phyloP scores from a whole-genome alignment of 2,888 invertebrate species.

The Osedax fenrisi region DNA sequence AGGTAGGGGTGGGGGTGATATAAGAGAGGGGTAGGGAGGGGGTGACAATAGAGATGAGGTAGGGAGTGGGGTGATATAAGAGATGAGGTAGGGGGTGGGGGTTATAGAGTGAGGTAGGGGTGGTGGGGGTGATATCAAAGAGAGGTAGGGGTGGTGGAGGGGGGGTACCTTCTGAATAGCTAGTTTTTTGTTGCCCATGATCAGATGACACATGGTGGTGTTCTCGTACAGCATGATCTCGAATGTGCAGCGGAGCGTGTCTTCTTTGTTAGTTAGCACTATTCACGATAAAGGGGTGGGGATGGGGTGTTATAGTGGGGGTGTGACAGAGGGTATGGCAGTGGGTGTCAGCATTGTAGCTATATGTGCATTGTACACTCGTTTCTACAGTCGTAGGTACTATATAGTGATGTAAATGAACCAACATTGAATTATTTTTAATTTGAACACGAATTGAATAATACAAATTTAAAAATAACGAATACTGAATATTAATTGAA shows the following conservation, averaged over 20 bases:
- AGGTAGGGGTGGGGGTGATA: background rate
- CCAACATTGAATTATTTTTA: no score
- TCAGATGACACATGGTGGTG: conserved; percentile 87
- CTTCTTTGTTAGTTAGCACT: no score
- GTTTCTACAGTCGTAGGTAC: no score
- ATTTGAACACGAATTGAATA: no score
- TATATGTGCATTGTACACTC: no score
- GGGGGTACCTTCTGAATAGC: conserved; percentile 60
- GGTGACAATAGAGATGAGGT: background rate
- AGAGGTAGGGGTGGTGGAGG: background rate
- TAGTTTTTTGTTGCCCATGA: conserved; percentile 85
- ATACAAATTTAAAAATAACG: no score
- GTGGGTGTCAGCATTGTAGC: no score
- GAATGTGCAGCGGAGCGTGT: conserved; percentile 75
- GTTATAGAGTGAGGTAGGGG: background rate
- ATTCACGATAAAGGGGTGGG: no score
- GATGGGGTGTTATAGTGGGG: no score
- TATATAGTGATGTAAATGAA: no score
- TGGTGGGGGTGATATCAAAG: background rate
- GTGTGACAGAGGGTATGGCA: no score
- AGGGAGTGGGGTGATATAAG: background rate
- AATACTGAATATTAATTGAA: no score
- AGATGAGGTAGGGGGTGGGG: background rate
- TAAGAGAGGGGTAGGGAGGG: background rate
- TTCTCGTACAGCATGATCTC: conserved; percentile 89